Conservation (phyloP, 2,888 invertebrate genomes). For the Oasisia sp. region DNA sequence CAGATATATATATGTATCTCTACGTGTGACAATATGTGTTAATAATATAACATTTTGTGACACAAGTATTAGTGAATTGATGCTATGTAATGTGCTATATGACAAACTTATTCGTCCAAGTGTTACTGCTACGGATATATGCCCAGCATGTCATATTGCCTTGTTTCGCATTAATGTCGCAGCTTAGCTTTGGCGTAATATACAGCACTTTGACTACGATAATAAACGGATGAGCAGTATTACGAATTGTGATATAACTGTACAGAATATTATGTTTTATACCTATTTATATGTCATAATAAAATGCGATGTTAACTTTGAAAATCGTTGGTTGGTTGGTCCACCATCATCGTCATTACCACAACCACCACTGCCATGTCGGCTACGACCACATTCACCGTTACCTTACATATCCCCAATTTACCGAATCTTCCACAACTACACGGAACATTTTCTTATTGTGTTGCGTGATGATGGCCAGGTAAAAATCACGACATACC, state of each 20-base stretch:
- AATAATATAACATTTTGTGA: background rate
- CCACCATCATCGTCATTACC: no score
- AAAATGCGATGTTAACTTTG: background rate
- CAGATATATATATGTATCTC: background rate
- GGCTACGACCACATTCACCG: no score
- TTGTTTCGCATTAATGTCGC: background rate
- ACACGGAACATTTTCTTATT: no score
- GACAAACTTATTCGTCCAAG: background rate
- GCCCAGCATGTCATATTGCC: background rate
- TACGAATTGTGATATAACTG: background rate
- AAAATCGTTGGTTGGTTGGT: no score
- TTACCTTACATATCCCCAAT: no score
- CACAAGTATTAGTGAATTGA: no score
- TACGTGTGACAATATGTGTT: background rate
- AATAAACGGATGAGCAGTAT: background rate
- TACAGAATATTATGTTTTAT: background rate
- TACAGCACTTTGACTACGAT: background rate
- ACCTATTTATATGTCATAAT: background rate
- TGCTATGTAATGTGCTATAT: background rate
- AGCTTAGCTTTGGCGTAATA: background rate
- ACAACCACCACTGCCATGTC: no score
- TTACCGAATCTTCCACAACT: no score
- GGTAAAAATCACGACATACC: no score
- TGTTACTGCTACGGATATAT: background rate
- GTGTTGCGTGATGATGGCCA: no score